Evolutionary conservation across 2,113 vertebrate genomes (phyloP).

Genomic region (Burhinus bistriatus): DNA sequence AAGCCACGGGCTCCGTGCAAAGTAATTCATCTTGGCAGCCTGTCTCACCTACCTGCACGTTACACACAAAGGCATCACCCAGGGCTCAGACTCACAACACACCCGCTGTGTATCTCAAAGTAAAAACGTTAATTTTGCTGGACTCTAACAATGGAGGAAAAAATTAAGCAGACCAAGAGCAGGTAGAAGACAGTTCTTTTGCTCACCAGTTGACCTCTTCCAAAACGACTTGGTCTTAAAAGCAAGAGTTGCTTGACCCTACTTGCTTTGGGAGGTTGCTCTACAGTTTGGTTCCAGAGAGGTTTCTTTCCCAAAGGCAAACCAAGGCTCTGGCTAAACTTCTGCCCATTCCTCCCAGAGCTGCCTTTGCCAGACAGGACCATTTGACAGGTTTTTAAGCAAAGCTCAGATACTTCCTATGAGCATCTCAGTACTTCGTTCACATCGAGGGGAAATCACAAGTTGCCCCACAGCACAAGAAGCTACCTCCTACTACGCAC

Average conservation of each 20-base stretch:
- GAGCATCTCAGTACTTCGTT: background rate
- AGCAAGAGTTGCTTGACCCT: background rate
- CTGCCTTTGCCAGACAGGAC: background rate
- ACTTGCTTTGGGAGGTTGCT: background rate
- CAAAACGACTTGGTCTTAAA: background rate
- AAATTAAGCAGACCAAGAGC: background rate
- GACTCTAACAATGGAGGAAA: background rate
- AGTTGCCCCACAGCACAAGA: background rate
- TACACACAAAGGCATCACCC: background rate
- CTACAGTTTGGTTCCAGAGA: background rate
- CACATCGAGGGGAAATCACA: background rate
- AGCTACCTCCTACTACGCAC: background rate
- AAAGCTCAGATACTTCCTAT: background rate
- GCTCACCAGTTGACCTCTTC: background rate
- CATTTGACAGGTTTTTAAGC: background rate
- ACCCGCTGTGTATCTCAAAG: background rate
- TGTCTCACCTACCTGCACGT: background rate
- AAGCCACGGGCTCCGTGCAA: too few relatives aligned
- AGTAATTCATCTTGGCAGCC: background rate
- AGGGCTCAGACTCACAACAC: background rate
- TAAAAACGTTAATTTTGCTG: background rate
- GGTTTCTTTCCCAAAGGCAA: background rate
- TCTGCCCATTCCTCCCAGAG: background rate
- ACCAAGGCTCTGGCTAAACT: background rate
- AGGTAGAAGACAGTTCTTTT: background rate